These are phyloP conservation scores for Rhinichthys osculus DNA, from an alignment of 2,797 vertebrate genomes.

Conservation along the genomic window DNA sequence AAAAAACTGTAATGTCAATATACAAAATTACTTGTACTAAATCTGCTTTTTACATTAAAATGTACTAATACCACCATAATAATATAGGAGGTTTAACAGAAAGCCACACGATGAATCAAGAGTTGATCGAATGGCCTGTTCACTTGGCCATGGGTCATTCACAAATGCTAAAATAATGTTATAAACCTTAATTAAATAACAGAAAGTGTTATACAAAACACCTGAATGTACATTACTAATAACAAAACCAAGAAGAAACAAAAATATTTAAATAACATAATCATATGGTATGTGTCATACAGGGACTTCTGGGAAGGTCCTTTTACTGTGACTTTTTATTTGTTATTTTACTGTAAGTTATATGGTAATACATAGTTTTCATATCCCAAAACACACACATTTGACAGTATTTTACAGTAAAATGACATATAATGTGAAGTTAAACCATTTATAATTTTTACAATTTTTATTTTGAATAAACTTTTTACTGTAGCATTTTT, in stretches of 20 bases:
- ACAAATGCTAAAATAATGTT: no score
- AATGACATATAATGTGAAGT: neutral
- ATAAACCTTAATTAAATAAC: no score
- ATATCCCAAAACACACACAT: neutral
- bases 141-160: no score
- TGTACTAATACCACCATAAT: no score
- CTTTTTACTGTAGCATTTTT: no score
- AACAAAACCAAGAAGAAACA: neutral
- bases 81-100: no score
- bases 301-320: neutral
- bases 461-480: no score
- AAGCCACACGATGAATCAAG: no score
- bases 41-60: no score
- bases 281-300: neutral
- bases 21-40: no score
- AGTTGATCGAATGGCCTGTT: no score
- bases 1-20: no score
- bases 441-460: neutral
- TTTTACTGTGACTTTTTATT: neutral
- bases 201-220: neutral
- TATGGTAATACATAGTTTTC: neutral
- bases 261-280: neutral
- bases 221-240: neutral
- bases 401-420: neutral
- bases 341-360: neutral